A percentile compares a stretch with the other conserved stretches of the same genome.
phyloP scores from a whole-genome alignment of 2,888 invertebrate species.

The Caenorhabditis becei region DNA sequence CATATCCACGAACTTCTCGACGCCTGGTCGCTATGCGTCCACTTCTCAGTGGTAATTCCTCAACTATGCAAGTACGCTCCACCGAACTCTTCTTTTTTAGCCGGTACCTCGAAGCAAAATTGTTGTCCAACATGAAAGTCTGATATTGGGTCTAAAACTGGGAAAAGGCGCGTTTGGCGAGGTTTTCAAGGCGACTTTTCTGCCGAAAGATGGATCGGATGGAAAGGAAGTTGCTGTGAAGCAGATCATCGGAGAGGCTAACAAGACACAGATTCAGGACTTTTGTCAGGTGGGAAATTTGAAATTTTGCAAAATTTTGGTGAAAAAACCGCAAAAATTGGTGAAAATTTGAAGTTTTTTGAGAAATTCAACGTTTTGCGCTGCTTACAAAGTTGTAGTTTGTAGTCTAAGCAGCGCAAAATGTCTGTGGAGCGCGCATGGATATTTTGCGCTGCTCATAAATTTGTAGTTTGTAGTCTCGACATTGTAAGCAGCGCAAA shows the following conservation, averaged over 20 bases:
- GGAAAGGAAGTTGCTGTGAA: constrained; percentile 34
- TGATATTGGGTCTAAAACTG: neutral
- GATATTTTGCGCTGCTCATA: neutral
- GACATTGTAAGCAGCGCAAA: too few relatives aligned
- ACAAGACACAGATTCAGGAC: constrained; percentile 9
- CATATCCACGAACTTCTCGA: constrained; percentile 29
- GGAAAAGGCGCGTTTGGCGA: constrained; percentile 48
- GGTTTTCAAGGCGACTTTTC: constrained; percentile 17
- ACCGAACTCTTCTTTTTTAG: neutral
- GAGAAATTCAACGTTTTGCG: too few relatives aligned
- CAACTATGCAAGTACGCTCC: neutral
- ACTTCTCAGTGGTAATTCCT: constrained; percentile 7
- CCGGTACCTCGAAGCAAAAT: constrained; percentile 11
- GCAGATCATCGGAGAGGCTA: neutral
- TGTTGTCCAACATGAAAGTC: constrained; percentile 8
- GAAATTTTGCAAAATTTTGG: too few relatives aligned
- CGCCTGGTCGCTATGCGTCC: constrained; percentile 15
- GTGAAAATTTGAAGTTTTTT: too few relatives aligned
- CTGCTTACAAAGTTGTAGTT: too few relatives aligned
- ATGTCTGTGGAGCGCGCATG: neutral
- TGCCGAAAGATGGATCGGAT: neutral
- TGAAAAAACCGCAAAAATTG: too few relatives aligned
- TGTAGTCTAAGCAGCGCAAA: too few relatives aligned
- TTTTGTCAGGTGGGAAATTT: constrained; percentile 6
- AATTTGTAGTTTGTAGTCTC: too few relatives aligned